Percentiles rank a stretch among this genome's conserved stretches.
Conservation (phyloP, 2,113 vertebrate genomes). For the Porphyrio hochstetteri region DNA sequence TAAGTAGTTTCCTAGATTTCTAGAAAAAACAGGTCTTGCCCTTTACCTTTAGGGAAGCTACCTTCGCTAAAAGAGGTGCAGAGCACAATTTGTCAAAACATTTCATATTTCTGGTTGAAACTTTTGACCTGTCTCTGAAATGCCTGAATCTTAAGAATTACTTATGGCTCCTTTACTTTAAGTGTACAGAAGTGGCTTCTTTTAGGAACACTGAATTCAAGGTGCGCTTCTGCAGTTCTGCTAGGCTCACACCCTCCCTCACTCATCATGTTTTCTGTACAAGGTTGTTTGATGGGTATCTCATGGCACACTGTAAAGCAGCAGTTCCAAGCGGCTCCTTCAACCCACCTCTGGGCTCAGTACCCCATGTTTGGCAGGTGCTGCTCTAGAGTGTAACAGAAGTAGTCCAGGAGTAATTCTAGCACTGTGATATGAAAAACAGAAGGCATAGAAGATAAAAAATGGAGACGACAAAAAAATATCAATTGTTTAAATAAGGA, state of each 20-base stretch:
- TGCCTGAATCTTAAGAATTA: background rate
- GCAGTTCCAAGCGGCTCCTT: background rate
- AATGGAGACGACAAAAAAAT: accelerated
- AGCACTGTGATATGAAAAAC: background rate
- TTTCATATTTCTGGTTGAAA: background rate
- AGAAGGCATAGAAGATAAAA: background rate
- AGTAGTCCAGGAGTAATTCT: background rate
- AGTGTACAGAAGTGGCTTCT: background rate
- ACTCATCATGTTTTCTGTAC: background rate
- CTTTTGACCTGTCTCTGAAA: background rate
- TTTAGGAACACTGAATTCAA: background rate
- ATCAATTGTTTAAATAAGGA: background rate
- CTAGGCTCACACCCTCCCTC: background rate
- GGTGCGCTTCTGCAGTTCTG: background rate
- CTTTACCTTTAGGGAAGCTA: background rate
- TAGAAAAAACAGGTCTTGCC: background rate
- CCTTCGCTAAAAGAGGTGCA: background rate
- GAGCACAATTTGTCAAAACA: background rate
- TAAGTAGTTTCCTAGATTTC: background rate
- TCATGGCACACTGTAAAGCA: background rate
- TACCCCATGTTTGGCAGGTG: background rate
- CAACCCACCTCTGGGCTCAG: background rate
- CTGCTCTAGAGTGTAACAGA: background rate
- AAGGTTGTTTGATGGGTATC: background rate
- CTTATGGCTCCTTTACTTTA: background rate